Evolutionary conservation across 2,888 invertebrate species (phyloP).

Genomic region (Luffia ferchaultella): DNA sequence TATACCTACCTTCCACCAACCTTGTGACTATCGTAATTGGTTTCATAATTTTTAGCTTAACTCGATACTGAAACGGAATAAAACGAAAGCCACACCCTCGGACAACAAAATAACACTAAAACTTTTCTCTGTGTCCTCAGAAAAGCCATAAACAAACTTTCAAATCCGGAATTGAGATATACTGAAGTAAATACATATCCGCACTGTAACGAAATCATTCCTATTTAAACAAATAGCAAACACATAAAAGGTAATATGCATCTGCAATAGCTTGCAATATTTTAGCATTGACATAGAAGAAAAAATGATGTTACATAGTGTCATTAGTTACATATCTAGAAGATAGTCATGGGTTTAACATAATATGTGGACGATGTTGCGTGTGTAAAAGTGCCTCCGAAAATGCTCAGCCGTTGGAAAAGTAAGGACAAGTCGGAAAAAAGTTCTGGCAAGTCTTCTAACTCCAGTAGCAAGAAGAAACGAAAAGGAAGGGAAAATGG

Average conservation of each 20-base stretch:
- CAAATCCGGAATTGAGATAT: too few relatives aligned
- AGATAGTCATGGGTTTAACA: neutral
- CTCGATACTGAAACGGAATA: too few relatives aligned
- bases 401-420: constrained; percentile 86
- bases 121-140: too few relatives aligned
- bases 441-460: constrained; percentile 60
- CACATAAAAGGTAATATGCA: neutral
- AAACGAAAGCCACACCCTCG: too few relatives aligned
- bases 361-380: neutral
- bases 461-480: constrained; percentile 78
- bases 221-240: neutral
- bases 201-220: neutral
- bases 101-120: too few relatives aligned
- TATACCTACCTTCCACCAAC: too few relatives aligned
- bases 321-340: neutral
- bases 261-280: neutral
- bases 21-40: too few relatives aligned
- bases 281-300: neutral
- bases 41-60: too few relatives aligned
- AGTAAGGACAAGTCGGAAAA: constrained; percentile 84
- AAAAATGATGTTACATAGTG: neutral
- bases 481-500: constrained; percentile 86
- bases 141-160: too few relatives aligned
- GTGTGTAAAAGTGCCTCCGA: constrained; percentile 9
- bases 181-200: neutral